These are phyloP conservation scores for Sorex maritimensis DNA, from an alignment of 2,797 vertebrate genomes.

Conservation along the genomic window DNA sequence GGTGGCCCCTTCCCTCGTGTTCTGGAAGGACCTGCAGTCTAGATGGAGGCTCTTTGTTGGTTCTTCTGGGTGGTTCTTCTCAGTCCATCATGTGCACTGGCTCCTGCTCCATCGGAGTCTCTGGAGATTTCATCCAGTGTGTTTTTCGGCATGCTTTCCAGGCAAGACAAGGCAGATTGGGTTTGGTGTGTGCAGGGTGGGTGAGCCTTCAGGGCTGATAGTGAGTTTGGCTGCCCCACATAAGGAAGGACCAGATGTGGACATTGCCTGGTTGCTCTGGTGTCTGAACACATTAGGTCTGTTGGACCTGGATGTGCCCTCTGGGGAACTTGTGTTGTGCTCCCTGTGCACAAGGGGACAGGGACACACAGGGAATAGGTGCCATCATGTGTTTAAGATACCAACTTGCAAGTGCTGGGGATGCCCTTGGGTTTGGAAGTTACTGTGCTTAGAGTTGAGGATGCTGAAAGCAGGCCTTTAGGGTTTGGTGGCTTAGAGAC, in stretches of 20 bases:
- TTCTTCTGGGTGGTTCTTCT: constrained; percentile 1
- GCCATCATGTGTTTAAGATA: background rate
- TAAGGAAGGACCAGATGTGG: background rate
- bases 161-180: background rate
- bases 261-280: background rate
- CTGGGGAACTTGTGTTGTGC: background rate
- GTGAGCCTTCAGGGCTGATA: background rate
- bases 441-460: too few species aligned
- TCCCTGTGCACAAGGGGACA: constrained; percentile 17
- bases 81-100: background rate
- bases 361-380: background rate
- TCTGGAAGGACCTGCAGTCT: background rate
- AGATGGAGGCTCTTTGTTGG: background rate
- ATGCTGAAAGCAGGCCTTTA: too few species aligned
- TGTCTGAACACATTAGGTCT: background rate
- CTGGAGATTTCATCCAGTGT: background rate
- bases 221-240: background rate
- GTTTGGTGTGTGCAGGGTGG: background rate
- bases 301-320: background rate
- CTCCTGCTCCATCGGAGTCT: background rate
- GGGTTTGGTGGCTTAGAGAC: too few species aligned
- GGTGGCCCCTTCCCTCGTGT: background rate
- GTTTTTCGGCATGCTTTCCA: background rate
- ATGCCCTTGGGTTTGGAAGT: background rate
- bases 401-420: background rate